Conservation (phyloP, 1,140 invertebrate genomes). For the Caerostris darwini region DNA sequence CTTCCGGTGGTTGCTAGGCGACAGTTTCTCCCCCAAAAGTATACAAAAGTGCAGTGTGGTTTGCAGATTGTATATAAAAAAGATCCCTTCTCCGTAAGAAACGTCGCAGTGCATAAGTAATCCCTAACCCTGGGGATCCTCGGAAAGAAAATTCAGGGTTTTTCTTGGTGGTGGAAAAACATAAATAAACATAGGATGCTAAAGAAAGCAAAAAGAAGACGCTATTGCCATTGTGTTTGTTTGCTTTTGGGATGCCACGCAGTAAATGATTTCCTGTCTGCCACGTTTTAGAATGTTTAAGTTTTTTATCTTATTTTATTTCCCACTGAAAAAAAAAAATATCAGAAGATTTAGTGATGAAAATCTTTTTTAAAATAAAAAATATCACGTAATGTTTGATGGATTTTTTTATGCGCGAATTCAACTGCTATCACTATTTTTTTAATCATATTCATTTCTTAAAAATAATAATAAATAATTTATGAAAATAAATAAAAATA, state of each 20-base stretch:
- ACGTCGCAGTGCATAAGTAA: not conserved
- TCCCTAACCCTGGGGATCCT: not conserved
- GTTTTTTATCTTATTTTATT: not conserved
- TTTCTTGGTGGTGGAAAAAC: not conserved
- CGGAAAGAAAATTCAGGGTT: not conserved
- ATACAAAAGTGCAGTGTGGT: not conserved
- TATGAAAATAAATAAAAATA: too few species aligned
- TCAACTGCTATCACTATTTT: too few species aligned
- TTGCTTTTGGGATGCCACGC: not conserved
- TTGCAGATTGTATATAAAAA: not conserved
- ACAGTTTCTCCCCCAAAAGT: conserved; percentile 5
- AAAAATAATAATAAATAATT: too few species aligned
- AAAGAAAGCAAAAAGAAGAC: too few species aligned
- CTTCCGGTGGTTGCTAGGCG: not conserved
- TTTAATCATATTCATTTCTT: too few species aligned
- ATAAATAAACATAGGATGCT: not conserved
- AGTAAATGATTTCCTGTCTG: not conserved
- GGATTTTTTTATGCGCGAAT: too few species aligned
- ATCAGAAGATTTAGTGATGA: not conserved
- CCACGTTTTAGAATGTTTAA: not conserved
- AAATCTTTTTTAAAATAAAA: not conserved
- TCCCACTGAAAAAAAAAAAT: not conserved
- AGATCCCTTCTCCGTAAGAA: not conserved
- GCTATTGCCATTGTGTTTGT: too few species aligned
- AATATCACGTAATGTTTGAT: not conserved